Base-by-base conservation (phyloP, 30 jellyfish, hydroid and myxozoan genomes). In the Catostylus mosaicus region DNA sequence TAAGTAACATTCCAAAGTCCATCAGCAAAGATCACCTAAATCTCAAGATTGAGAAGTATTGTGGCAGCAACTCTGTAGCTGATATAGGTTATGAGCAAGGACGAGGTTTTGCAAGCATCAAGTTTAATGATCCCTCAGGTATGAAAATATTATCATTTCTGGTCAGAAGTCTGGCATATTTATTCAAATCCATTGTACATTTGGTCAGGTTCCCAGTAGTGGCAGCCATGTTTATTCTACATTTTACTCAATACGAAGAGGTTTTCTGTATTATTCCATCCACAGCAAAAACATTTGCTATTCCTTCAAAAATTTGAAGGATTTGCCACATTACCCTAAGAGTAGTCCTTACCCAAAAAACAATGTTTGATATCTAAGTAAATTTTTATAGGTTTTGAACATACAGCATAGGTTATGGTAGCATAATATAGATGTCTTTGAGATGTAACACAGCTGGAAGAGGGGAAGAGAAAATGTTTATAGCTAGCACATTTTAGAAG, bases 1-100 rank as follows among this genome's bases (percentile, higher is more conserved):
- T 63, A 30, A 78, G 82, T 65, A 65, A 65, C 50, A 78, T 78
- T 45, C 78, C 89, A 29, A n/a, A 78, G 32, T 4, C 30, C 61
- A 63, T 61, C 11, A 78, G 73, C n/a, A 26, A 20, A 8, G 82
- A 78, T 27, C 30, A 68, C 24, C 80, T 78, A 24, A 22, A 11
- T 35, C 51, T 63, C 26, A 63, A 34, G 45, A 35, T 78, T 46
- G 76, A 47, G 45, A 78, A 46, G 11, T 0, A 36, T 0, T 69
- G 71, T 43, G 82, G 62, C 0, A 22, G 37, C 24, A 82, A 62
- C 12, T 11, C 30, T 46, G 72, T 61, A 18, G 47, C 11, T 2
- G 67, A 64, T 0, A 18, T 64, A 3, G 50, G 0, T 20, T 65
- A 24, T 38, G 61, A 77, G 11, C 35, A 50, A 36, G 80, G 80